These are phyloP conservation scores for Melinaea marsaeus DNA, from an alignment of 2,888 invertebrate species.

Conservation along the genomic window DNA sequence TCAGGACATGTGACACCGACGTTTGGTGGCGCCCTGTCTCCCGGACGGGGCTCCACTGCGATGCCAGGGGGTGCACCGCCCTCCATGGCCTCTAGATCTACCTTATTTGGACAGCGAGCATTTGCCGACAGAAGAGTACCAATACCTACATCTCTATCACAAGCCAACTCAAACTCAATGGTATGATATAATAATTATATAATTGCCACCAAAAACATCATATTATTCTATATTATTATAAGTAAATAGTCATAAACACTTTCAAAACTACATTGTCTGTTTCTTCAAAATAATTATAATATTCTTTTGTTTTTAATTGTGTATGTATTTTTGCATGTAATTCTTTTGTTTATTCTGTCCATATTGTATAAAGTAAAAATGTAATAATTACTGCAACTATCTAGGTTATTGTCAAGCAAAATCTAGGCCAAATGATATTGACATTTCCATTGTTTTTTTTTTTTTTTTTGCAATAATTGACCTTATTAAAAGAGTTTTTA, in stretches of 20 bases:
- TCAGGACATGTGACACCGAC: constrained; percentile 76
- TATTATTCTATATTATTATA: no score
- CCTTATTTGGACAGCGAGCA: constrained; percentile 88
- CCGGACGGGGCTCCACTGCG: constrained; percentile 63
- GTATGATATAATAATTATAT: constrained; percentile 42
- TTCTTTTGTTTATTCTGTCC: no score
- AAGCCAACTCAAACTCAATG: constrained; percentile 75
- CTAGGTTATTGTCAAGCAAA: no score
- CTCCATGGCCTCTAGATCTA: constrained; percentile 78
- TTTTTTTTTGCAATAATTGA: constrained; percentile 8
- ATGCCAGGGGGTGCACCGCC: constrained; percentile 75
- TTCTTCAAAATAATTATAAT: no score
- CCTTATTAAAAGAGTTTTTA: background rate
- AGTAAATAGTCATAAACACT: no score
- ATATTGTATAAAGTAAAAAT: no score
- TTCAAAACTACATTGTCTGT: no score
- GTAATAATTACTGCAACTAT: no score
- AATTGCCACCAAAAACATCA: background rate
- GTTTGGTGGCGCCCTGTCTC: constrained; percentile 70
- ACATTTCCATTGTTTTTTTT: background rate
- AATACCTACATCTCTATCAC: constrained; percentile 78
- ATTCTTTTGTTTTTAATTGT: no score
- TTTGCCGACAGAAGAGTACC: constrained; percentile 87
- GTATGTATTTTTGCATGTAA: no score
- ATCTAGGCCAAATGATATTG: no score